Percentiles rank a stretch among this genome's conserved stretches.
phyloP scores from a whole-genome alignment of 2,113 vertebrate species.

The Plestiodon gilberti region DNA sequence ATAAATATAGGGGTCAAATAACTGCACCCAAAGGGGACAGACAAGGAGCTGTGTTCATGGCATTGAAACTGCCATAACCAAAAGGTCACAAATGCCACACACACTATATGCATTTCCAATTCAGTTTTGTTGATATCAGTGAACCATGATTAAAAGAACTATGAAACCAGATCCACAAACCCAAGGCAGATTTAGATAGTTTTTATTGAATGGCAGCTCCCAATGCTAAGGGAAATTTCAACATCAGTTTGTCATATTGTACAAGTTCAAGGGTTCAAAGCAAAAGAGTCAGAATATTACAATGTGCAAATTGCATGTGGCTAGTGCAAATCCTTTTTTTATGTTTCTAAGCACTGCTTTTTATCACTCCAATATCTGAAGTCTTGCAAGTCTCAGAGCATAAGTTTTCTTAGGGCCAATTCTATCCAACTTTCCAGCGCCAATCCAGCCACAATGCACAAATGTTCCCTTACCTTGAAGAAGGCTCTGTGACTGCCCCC shows the following conservation, averaged over 20 bases:
- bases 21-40: not conserved
- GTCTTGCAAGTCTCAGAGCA: not conserved
- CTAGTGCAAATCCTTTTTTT: not conserved
- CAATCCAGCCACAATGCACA: not conserved
- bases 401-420: not conserved
- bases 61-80: constrained; percentile 41
- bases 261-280: not conserved
- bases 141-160: not conserved
- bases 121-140: constrained; percentile 6
- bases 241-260: not conserved
- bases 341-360: not conserved
- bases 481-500: no score
- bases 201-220: not conserved
- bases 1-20: not conserved
- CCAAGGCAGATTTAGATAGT: not conserved
- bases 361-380: not conserved
- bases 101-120: constrained; percentile 21
- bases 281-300: not conserved
- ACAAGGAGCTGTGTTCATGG: not conserved
- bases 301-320: not conserved
- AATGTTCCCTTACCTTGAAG: no score
- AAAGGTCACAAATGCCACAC: constrained; percentile 57
- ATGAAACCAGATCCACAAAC: not conserved
- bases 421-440: no score
- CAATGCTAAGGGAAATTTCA: not conserved